These are phyloP conservation scores for Acanthosepion pharaonis DNA, from an alignment of 2,888 invertebrate genomes.

Conservation along the genomic window DNA sequence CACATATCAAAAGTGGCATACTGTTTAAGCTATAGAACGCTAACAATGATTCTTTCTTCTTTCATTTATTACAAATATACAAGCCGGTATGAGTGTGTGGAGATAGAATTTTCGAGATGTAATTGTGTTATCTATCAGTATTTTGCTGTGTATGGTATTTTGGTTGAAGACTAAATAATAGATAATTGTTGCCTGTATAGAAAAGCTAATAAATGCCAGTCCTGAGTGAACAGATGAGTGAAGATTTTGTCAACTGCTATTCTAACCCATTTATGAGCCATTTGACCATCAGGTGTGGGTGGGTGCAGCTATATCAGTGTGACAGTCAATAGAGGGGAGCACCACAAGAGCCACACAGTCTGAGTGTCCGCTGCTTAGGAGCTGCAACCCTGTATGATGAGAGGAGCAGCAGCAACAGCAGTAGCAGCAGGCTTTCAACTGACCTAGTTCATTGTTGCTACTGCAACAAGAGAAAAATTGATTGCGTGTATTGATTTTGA, in stretches of 20 bases:
- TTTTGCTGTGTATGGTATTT: no score
- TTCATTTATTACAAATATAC: no score
- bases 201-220: background rate
- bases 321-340: background rate
- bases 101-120: no score
- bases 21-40: no score
- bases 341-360: background rate
- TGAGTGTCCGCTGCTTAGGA: background rate
- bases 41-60: no score
- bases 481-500: constrained; percentile 47
- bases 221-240: background rate
- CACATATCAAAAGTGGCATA: no score
- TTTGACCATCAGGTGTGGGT: constrained; percentile 7
- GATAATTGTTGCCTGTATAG: background rate
- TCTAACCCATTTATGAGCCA: background rate
- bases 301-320: background rate
- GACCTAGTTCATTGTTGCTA: constrained; percentile 44
- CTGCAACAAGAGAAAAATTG: constrained; percentile 45
- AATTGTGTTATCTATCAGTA: no score
- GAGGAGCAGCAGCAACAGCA: background rate
- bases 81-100: no score
- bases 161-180: background rate
- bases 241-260: background rate
- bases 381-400: background rate
- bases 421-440: constrained; percentile 37